A percentile compares a stretch with the other conserved stretches of the same genome.
Conservation (phyloP, 2,797 vertebrate genomes). For the Gallinago nigripennis region DNA sequence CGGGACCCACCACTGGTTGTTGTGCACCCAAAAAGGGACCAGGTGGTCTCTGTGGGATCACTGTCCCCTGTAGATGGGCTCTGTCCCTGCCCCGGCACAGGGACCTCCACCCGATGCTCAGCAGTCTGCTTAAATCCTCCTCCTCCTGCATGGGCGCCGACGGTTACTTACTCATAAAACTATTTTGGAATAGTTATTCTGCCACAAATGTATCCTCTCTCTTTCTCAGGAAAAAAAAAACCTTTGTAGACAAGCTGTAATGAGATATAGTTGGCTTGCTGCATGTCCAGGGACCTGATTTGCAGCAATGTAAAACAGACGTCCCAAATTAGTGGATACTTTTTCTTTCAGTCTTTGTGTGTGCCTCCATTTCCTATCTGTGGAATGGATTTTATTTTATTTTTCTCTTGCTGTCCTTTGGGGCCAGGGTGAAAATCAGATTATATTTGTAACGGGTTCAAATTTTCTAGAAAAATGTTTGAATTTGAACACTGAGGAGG, state of each 20-base stretch:
- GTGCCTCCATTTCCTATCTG: neutral
- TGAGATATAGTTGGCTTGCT: neutral
- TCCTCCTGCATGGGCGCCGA: neutral
- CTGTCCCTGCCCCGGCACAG: neutral
- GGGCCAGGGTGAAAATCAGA: slow-evolving; percentile 29
- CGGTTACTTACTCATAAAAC: neutral
- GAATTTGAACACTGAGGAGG: neutral
- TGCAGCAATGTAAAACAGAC: slow-evolving; percentile 31
- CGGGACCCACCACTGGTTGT: neutral
- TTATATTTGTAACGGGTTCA: neutral
- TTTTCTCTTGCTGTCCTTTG: neutral
- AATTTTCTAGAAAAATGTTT: neutral
- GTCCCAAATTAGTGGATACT: neutral
- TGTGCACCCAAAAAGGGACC: neutral
- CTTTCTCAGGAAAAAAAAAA: neutral
- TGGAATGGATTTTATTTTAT: neutral
- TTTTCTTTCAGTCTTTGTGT: neutral
- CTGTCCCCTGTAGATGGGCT: neutral
- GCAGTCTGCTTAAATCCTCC: neutral
- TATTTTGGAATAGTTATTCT: neutral
- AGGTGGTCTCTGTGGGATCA: neutral
- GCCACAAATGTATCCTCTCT: neutral
- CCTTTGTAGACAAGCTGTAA: neutral
- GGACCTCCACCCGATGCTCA: neutral
- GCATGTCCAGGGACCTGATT: neutral